Percentiles rank a stretch among this genome's conserved stretches.
phyloP scores from a whole-genome alignment of 2,797 vertebrate genomes.

The Lophura swinhoii region DNA sequence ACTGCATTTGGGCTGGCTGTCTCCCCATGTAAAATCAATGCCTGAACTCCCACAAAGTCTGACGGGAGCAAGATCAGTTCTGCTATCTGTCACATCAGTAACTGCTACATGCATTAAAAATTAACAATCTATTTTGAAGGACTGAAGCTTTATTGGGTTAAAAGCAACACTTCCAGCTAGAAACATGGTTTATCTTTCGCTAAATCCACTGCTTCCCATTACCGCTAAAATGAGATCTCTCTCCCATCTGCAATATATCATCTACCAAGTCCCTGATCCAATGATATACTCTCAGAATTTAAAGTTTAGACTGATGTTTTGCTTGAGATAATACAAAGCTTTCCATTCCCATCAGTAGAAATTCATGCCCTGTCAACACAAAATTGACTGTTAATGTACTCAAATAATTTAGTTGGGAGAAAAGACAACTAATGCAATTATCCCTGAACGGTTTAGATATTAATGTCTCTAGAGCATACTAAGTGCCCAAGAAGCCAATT shows the following conservation, averaged over 20 bases:
- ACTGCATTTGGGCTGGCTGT: background rate
- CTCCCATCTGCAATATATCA: constrained; percentile 30
- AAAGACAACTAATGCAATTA: constrained; percentile 65
- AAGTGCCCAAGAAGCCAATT: constrained; percentile 55
- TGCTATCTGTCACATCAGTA: constrained; percentile 48
- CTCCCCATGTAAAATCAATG: background rate
- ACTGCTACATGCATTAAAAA: constrained; percentile 57
- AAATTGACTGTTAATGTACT: constrained; percentile 69
- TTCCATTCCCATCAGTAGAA: constrained; percentile 54
- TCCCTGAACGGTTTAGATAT: constrained; percentile 46
- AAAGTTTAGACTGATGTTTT: constrained; percentile 50
- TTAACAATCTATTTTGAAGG: constrained; percentile 50
- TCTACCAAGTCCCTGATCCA: constrained; percentile 33
- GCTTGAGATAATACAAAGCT: constrained; percentile 57
- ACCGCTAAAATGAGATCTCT: constrained; percentile 3
- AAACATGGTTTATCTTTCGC: background rate
- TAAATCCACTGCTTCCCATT: constrained; percentile 36
- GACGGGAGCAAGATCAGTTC: constrained; percentile 35
- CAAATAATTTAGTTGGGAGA: constrained; percentile 50
- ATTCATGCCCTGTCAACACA: constrained; percentile 62
- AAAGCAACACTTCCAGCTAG: constrained; percentile 4
- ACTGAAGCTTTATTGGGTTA: constrained; percentile 34
- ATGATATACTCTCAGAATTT: constrained; percentile 18
- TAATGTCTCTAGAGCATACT: constrained; percentile 37
- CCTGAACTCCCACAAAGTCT: constrained; percentile 17